Evolutionary conservation across 1,140 invertebrate genomes (phyloP), one percentile per base, ranked within the genome.

Genomic region (Conus ventricosus): DNA sequence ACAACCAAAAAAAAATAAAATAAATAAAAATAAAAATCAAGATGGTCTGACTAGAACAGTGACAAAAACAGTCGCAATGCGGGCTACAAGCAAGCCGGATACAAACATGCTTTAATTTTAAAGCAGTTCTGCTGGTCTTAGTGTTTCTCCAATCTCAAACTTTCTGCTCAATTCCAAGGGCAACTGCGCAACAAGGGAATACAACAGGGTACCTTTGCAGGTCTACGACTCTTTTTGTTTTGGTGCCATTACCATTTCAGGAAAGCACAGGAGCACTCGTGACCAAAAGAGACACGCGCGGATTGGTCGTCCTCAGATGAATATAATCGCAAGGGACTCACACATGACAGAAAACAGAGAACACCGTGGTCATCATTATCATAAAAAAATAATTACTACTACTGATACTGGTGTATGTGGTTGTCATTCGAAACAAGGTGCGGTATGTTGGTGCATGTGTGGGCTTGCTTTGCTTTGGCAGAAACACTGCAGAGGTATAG

Each of bases 171-270:
- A 10, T 71, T 71, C 67, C 67, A 71, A 71, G 67, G 67, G 67
- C 67, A 71, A 71, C 67, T 71, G 67, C 6, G 20, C 67, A 71
- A 20, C 17, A 71, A 71, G 23, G 67, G 67, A 13, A 71, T 23
- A 71, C 23, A 6, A 11, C 67, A 71, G 23, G 15, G 67, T 23
- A 71, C 6, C 67, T 13, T 71, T n/a, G 20, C 17, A 71, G 67
- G 0, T 11, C 57, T 15, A 4, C 57, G 57, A 60, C 57, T 11
- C 15, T 60, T 51, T 55, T 8, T 39, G 39, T 39, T 3, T 8
- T 6, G 53, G 51, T 85, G 84, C 84, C 84, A 85, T 85, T 75
- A 85, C 84, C 84, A 85, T 85, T 85, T 85, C 84, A 54, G 63
- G 51, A 85, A 82, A 15, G 57, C 57, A 60, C 57, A 60, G 57